phyloP scores from a whole-genome alignment of 2,888 invertebrate species.

The Petrophora chlorosata region DNA sequence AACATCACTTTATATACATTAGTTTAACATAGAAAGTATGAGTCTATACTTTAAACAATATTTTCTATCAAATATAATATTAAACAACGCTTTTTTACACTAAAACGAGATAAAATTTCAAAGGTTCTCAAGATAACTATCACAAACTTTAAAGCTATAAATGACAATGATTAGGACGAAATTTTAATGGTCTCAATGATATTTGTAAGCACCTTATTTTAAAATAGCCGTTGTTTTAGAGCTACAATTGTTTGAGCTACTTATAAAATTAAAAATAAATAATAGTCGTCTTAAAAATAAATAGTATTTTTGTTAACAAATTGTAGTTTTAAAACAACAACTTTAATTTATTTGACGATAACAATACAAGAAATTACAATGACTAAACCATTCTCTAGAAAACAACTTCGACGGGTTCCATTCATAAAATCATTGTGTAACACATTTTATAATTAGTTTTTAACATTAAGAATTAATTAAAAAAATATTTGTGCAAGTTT shows the following conservation, averaged over 20 bases:
- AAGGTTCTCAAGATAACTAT: slow-evolving; percentile 14
- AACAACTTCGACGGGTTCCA: too few species aligned
- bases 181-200: slow-evolving; percentile 19
- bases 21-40: neutral
- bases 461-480: too few species aligned
- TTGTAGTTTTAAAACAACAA: slow-evolving; percentile 1
- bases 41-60: neutral
- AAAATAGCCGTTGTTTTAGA: slow-evolving; percentile 5
- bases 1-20: too few species aligned
- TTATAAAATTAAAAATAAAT: neutral
- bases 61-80: neutral
- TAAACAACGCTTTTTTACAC: slow-evolving; percentile 2
- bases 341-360: neutral
- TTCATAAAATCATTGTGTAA: too few species aligned
- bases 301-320: too few species aligned
- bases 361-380: slow-evolving; percentile 3
- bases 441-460: too few species aligned
- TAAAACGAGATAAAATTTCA: slow-evolving; percentile 15
- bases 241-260: neutral
- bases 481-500: too few species aligned
- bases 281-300: too few species aligned
- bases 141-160: slow-evolving; percentile 26
- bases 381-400: too few species aligned
- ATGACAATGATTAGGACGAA: slow-evolving; percentile 24
- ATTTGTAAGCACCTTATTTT: slow-evolving; percentile 23